Percentiles rank a stretch among this genome's conserved stretches.
Evolutionary conservation across 2,113 vertebrate genomes (phyloP).

Genomic region (Semnornis frantzii): DNA sequence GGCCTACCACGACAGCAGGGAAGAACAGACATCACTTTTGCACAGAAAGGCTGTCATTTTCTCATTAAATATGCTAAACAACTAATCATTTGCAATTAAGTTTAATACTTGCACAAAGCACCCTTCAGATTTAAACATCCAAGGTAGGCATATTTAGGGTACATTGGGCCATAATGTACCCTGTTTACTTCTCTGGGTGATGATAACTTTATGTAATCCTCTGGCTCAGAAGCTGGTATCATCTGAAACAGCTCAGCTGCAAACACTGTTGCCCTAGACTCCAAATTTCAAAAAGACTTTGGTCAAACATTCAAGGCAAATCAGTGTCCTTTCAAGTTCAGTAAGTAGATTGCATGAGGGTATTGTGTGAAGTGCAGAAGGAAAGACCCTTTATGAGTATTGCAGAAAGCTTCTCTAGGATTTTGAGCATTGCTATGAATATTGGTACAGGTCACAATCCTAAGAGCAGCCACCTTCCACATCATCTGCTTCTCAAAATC

Average conservation of each 20-base stretch:
- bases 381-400: neutral
- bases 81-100: neutral
- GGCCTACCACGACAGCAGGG: no score
- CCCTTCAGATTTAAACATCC: neutral
- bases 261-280: neutral
- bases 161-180: neutral
- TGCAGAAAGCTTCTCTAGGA: neutral
- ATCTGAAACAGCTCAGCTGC: neutral
- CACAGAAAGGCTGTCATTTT: neutral
- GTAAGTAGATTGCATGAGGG: neutral
- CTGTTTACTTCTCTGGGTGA: neutral
- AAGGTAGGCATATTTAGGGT: neutral
- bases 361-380: fast-evolving
- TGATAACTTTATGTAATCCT: neutral
- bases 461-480: neutral
- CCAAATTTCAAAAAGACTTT: neutral
- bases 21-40: neutral
- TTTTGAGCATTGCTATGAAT: neutral
- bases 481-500: neutral
- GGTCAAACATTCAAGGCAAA: neutral
- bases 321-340: neutral
- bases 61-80: neutral
- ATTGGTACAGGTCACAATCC: neutral
- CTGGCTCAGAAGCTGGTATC: neutral
- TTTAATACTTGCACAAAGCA: neutral